Evolutionary conservation across 1,140 invertebrate genomes (phyloP), one percentile per base, ranked within the genome.

Genomic region (Adoxophyes honmai): DNA sequence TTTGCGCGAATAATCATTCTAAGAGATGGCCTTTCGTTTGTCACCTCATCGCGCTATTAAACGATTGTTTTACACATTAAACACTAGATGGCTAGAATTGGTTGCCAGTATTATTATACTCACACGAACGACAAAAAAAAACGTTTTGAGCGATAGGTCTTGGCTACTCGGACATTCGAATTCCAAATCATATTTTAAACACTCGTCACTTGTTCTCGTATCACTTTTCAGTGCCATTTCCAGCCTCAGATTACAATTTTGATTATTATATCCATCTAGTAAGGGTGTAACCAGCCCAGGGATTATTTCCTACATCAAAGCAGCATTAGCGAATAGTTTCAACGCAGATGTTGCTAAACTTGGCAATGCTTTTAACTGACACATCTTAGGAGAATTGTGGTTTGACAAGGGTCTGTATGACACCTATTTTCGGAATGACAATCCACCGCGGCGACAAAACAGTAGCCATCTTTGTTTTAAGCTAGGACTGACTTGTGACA

Each of bases 281-380:
- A 1, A 36, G n/a, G n/a, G n/a, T 9, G n/a, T 11, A 36, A 36
- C 39, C 39, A 3, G 4, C 14, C 6, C 2, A 28, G 14, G 38
- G 14, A 7, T 42, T 10, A 4, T n/a, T 21, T 1, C 39, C 39
- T 9, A 44, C 18, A 21, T 44, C 16, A 44, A 44, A n/a, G 10
- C 18, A 44, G 18, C 18, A 21, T 4, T 44, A n/a, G 21, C 6
- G 6, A 28, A 28, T 28, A 44, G 39, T 10, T 44, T 5, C 39
- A 44, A 10, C 10, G 10, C 39, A 28, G 15, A 44, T 44, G 39
- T 3, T 48, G 21, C 42, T 28, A 21, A 48, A 48, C 28, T 48
- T 48, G n/a, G 16, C 42, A 48, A 48, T 48, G 42, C 21, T 48
- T 48, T 48, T 28, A 48, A 48, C 16, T 48, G 42, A 21, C 18